Base-by-base conservation (phyloP, 2,888 invertebrate genomes). In the Caenorhabditis sulstoni region DNA sequence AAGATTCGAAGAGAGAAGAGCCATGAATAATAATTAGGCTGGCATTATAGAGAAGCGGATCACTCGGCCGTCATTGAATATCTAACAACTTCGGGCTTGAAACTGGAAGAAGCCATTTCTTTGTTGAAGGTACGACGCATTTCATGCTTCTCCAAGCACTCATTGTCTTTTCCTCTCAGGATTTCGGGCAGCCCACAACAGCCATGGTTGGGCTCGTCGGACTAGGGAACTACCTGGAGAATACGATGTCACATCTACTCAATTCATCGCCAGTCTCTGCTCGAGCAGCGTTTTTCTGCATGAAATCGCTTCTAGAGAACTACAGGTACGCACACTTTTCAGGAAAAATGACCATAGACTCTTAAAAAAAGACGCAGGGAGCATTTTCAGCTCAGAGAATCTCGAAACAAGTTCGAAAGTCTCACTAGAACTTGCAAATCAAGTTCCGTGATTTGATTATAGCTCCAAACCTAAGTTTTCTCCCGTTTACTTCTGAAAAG, bases 21-120 rank as follows among this genome's bases (percentile, higher is more conserved):
- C 8, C 37, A 50, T 74, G 65, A 65, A 65, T 59, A 65, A 65
- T 59, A 57, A 74, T 59, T 55, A 57, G 57, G 61, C 3, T 14
- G 18, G 7, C 12, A 23, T 76, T 85, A 71, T 66, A 86, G 86
- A 29, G 77, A 79, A 45, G 81, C 84, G 35, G 84, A 86, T 59
- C 81, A 82, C 53, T 82, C 83, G 66, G 81, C 83, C 61, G 76
- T 84, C 45, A 82, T 84, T 75, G 86, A 86, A 73, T 79, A 78
- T 65, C 82, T 84, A 70, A 84, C 81, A 49, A 83, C 82, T 53
- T 73, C 81, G n/a, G 84, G 84, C 16, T 59, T 86, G 20, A 73
- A 82, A 53, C 77, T 86, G 18, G 86, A 86, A 62, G 86, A 86
- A 61, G 82, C 82, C 16, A 77, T 86, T 20, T 58, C 80, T 47